phyloP scores from a whole-genome alignment of 2,888 invertebrate genomes.

The Neria commutata region DNA sequence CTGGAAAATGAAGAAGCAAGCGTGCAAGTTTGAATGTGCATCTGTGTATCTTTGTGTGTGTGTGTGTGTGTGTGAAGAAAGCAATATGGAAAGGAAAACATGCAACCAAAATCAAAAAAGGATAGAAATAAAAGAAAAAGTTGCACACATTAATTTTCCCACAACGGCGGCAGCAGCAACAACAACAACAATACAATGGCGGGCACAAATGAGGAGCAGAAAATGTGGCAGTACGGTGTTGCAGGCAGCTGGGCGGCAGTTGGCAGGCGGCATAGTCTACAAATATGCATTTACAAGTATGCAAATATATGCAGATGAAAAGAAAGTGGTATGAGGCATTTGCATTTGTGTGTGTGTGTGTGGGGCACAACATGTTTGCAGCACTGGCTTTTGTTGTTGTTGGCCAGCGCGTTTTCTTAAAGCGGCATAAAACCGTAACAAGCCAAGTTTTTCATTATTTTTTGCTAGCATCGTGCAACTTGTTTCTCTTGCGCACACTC shows the following conservation, averaged over 20 bases:
- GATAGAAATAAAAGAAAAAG: slow-evolving; percentile 6
- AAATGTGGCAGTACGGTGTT: too few relatives aligned
- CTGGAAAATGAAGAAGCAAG: slow-evolving; percentile 1
- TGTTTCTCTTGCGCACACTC: not conserved
- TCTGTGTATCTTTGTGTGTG: too few relatives aligned
- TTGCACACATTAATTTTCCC: slow-evolving; percentile 7
- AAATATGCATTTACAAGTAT: not conserved
- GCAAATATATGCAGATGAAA: not conserved
- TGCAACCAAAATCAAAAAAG: not conserved
- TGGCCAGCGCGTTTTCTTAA: not conserved
- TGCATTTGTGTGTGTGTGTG: too few relatives aligned
- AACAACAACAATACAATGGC: slow-evolving; percentile 13
- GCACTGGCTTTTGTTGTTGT: not conserved
- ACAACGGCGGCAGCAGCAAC: slow-evolving; percentile 10
- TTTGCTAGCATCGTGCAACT: not conserved
- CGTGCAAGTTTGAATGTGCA: too few relatives aligned
- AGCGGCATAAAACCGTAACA: not conserved
- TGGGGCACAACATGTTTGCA: not conserved
- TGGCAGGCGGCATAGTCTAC: too few relatives aligned
- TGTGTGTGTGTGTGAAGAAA: not conserved
- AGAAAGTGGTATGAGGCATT: slow-evolving; percentile 1
- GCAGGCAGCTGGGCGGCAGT: too few relatives aligned
- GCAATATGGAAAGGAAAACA: not conserved
- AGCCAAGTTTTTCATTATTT: slow-evolving; percentile 1
- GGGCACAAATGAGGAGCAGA: not conserved